phyloP scores from a whole-genome alignment of 30 jellyfish, hydroid and myxozoan genomes.

The Pelagia noctiluca region DNA sequence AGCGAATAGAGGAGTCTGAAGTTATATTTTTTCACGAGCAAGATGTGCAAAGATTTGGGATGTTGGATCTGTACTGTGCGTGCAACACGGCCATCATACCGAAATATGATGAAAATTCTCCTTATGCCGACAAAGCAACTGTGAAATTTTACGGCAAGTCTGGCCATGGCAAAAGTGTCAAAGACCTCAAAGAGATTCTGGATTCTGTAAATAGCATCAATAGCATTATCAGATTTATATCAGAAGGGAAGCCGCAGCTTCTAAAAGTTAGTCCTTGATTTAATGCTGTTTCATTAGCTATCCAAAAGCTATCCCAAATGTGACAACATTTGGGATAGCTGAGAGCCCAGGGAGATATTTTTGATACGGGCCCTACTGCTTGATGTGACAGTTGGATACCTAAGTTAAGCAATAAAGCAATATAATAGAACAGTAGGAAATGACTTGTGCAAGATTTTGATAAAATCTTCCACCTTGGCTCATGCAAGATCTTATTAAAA shows the following conservation, averaged over 20 bases:
- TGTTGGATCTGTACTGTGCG: slow-evolving; percentile 44
- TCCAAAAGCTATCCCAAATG: background rate
- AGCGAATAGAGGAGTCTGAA: slow-evolving; percentile 42
- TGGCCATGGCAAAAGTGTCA: slow-evolving; percentile 14
- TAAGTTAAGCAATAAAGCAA: background rate
- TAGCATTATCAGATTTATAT: slow-evolving; percentile 36
- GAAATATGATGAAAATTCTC: slow-evolving; percentile 34
- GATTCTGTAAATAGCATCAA: slow-evolving; percentile 46
- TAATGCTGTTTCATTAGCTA: background rate
- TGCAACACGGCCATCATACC: slow-evolving; percentile 53
- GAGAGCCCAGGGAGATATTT: background rate
- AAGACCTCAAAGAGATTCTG: slow-evolving; percentile 29
- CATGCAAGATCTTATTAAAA: no score
- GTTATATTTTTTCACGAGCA: slow-evolving; percentile 25
- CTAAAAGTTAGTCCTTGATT: slow-evolving; percentile 19
- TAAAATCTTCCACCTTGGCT: no score
- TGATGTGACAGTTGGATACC: no score
- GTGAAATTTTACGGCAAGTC: slow-evolving; percentile 52
- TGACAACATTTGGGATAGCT: background rate
- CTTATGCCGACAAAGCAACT: slow-evolving; percentile 33
- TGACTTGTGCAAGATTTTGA: no score
- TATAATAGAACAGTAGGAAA: background rate
- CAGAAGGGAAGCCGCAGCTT: slow-evolving; percentile 60
- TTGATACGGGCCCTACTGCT: no score
- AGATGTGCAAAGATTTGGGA: slow-evolving; percentile 57